phyloP scores from a whole-genome alignment of 2,113 vertebrate genomes.

The Vimba vimba region DNA sequence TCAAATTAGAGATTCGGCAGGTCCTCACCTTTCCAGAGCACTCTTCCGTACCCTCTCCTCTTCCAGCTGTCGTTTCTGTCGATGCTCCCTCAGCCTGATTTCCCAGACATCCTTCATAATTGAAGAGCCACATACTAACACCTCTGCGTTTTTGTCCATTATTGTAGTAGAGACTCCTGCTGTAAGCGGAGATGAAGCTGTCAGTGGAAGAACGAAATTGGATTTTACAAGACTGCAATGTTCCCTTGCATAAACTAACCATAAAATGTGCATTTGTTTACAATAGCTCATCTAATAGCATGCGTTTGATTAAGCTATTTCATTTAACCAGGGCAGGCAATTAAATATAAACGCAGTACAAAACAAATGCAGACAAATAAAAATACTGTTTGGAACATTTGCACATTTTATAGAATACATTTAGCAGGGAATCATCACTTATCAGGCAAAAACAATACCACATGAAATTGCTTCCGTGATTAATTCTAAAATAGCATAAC shows the following conservation, averaged over 20 bases:
- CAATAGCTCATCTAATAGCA: not conserved
- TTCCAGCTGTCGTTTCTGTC: constrained; percentile 31
- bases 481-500: constrained; percentile 7
- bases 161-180: not conserved
- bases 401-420: not conserved
- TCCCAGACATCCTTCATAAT: constrained; percentile 58
- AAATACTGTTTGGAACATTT: not conserved
- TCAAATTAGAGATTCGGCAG: not conserved
- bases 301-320: constrained; percentile 22
- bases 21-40: constrained; percentile 44
- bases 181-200: not conserved
- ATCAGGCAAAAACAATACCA: constrained; percentile 25
- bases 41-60: constrained; percentile 34
- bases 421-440: constrained; percentile 3
- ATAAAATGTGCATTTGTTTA: not conserved
- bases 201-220: not conserved
- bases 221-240: constrained; percentile 8
- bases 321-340: constrained; percentile 19
- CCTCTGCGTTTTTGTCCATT: constrained; percentile 29
- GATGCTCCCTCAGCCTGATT: constrained; percentile 33
- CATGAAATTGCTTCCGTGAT: constrained; percentile 28
- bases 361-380: not conserved
- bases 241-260: constrained; percentile 1
- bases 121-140: constrained; percentile 25
- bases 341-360: constrained; percentile 23